phyloP scores from a whole-genome alignment of 2,888 invertebrate species.

The Argyra leucocephala region DNA sequence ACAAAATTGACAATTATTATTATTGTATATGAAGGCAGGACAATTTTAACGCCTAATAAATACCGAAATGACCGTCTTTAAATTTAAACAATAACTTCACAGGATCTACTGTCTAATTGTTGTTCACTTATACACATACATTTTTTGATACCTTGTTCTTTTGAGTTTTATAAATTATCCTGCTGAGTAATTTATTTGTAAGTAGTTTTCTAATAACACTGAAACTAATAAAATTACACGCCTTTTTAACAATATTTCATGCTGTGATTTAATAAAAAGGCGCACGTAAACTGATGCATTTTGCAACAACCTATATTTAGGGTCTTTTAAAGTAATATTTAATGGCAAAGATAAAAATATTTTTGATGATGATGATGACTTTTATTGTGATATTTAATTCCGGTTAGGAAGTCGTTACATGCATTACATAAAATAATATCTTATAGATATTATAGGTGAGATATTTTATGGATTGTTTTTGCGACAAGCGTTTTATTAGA shows the following conservation, averaged over 20 bases:
- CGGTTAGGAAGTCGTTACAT: too few relatives aligned
- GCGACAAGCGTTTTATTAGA: too few relatives aligned
- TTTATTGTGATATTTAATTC: too few relatives aligned
- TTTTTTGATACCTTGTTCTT: not conserved
- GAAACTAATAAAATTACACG: not conserved
- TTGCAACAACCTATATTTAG: too few relatives aligned
- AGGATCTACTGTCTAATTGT: not conserved
- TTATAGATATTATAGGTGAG: too few relatives aligned
- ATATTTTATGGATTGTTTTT: too few relatives aligned
- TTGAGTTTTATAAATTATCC: not conserved
- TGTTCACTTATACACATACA: not conserved
- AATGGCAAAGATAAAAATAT: too few relatives aligned
- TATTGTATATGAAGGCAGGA: too few relatives aligned
- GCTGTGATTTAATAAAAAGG: not conserved
- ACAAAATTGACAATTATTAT: too few relatives aligned
- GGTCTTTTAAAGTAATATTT: too few relatives aligned
- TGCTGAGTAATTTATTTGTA: constrained; percentile 1
- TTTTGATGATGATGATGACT: too few relatives aligned
- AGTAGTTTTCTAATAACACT: not conserved
- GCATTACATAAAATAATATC: too few relatives aligned
- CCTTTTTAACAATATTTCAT: constrained; percentile 4
- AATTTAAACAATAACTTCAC: not conserved
- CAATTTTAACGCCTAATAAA: not conserved
- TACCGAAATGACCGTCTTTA: not conserved
- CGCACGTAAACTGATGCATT: not conserved